Evolutionary conservation across 2,113 vertebrate species (phyloP).

Genomic region (Buteo buteo): DNA sequence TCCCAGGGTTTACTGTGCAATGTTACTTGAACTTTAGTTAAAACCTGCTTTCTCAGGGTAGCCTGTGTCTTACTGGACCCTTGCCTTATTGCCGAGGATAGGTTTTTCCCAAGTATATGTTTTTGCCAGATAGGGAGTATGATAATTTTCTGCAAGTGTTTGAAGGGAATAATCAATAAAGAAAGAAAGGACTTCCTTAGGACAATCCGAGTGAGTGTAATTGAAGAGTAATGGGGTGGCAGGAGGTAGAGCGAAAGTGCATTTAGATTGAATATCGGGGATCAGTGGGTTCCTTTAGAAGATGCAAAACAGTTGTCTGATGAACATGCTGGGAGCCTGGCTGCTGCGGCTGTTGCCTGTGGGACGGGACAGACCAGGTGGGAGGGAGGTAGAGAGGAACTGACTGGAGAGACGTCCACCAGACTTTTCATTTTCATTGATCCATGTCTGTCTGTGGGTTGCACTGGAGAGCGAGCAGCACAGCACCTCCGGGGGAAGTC

Average conservation of each 20-base stretch:
- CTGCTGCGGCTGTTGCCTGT: background rate
- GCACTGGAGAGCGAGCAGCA: background rate
- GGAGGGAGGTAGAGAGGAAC: background rate
- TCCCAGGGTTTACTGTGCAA: background rate
- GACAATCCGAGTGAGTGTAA: background rate
- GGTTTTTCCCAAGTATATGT: background rate
- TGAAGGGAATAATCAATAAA: background rate
- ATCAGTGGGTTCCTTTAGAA: background rate
- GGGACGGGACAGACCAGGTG: background rate
- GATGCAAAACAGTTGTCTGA: background rate
- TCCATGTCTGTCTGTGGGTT: background rate
- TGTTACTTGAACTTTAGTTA: constrained; percentile 17
- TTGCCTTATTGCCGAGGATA: background rate
- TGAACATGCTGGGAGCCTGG: background rate
- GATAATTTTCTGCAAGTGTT: background rate
- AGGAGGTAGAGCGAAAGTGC: background rate
- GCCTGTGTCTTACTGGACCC: background rate
- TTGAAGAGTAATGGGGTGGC: background rate
- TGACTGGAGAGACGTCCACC: background rate
- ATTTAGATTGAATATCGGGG: background rate
- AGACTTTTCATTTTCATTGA: background rate
- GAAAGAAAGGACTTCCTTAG: background rate
- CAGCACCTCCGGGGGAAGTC: background rate
- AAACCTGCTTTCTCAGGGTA: background rate
- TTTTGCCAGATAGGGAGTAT: background rate